phyloP scores from a whole-genome alignment of 1,140 invertebrate genomes.

The Brachionus asplanchnoidis region DNA sequence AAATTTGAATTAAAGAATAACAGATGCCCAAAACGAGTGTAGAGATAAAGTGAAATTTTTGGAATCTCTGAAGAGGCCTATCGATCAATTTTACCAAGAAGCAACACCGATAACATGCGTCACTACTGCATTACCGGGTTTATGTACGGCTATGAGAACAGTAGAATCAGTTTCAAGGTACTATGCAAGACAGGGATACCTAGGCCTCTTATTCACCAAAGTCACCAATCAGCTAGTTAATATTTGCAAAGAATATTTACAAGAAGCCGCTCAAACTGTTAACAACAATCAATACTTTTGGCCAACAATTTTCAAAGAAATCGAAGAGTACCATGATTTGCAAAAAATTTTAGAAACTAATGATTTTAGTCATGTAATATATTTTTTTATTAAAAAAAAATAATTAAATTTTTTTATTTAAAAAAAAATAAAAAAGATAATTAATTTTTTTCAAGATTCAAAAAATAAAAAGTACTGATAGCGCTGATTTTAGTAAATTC shows the following conservation, averaged over 20 bases:
- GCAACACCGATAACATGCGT: slow-evolving; percentile 51
- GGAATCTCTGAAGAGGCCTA: slow-evolving; percentile 52
- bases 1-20: slow-evolving; percentile 48
- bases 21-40: slow-evolving; percentile 57
- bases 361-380: slow-evolving; percentile 47
- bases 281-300: slow-evolving; percentile 52
- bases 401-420: slow-evolving; percentile 48
- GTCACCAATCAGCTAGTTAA: slow-evolving; percentile 54
- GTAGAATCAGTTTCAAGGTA: slow-evolving; percentile 56
- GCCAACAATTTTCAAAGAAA: slow-evolving; percentile 47
- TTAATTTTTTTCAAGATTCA: not conserved
- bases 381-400: slow-evolving; percentile 49
- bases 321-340: slow-evolving; percentile 42
- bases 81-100: slow-evolving; percentile 53
- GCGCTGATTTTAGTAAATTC: not conserved
- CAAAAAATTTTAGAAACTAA: slow-evolving; percentile 44
- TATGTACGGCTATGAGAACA: slow-evolving; percentile 52
- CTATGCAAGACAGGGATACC: slow-evolving; percentile 53
- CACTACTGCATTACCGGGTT: slow-evolving; percentile 51
- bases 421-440: slow-evolving; percentile 44
- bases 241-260: slow-evolving; percentile 55
- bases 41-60: slow-evolving; percentile 57
- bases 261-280: slow-evolving; percentile 47
- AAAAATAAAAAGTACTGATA: slow-evolving; percentile 11
- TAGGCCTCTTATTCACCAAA: slow-evolving; percentile 55